Conservation (phyloP, 2,888 invertebrate species). For the Gerris lacustris region DNA sequence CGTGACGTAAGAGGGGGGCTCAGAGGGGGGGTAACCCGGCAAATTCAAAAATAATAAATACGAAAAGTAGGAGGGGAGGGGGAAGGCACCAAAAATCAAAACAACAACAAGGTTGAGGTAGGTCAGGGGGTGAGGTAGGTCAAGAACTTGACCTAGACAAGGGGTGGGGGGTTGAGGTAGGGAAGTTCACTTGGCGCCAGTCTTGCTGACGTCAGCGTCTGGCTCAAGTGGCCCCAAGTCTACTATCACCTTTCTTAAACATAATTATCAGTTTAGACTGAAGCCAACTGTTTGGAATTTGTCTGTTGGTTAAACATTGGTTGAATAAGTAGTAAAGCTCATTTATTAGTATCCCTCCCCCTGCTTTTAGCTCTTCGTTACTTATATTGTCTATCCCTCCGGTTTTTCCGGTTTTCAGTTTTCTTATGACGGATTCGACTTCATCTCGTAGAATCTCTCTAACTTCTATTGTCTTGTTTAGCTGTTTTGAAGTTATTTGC, state of each 20-base stretch:
- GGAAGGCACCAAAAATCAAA: too few species aligned
- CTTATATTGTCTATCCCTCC: neutral
- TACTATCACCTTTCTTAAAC: neutral
- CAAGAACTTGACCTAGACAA: too few species aligned
- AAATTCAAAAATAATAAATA: too few species aligned
- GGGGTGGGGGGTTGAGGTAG: too few species aligned
- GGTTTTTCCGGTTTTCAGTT: neutral
- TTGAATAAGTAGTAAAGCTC: neutral
- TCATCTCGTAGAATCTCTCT: neutral
- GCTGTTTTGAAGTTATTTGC: neutral
- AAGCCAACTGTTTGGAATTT: neutral
- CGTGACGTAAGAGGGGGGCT: too few species aligned
- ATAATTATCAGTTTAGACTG: neutral
- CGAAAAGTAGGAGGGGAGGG: too few species aligned
- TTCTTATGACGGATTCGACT: neutral
- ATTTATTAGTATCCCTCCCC: neutral
- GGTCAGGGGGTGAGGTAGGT: too few species aligned
- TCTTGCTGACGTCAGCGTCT: too few species aligned
- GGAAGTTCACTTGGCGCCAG: too few species aligned
- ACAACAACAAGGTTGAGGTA: too few species aligned
- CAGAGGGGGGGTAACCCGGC: too few species aligned
- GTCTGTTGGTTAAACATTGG: neutral
- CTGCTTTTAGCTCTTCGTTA: neutral
- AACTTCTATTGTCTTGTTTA: neutral
- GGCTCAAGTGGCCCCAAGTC: too few species aligned